Evolutionary conservation across 2,113 vertebrate genomes (phyloP).

Genomic region (Grammatotria lemairii): DNA sequence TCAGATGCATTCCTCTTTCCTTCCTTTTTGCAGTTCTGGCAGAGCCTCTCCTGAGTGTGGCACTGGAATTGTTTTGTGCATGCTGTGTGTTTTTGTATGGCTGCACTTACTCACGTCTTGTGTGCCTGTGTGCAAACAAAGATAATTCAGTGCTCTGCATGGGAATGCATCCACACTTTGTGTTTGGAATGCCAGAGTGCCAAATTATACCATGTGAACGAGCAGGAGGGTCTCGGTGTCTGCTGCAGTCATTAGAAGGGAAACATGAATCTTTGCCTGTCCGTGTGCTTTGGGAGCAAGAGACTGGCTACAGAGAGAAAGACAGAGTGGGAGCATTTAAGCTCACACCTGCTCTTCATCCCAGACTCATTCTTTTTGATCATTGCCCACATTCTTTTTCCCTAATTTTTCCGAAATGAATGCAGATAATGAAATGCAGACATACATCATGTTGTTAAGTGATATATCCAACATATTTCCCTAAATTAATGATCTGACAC

Average conservation of each 20-base stretch:
- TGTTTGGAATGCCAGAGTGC: constrained; percentile 22
- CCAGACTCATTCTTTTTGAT: not conserved
- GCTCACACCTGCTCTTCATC: constrained; percentile 13
- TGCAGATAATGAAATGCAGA: not conserved
- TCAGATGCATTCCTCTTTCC: constrained; percentile 24
- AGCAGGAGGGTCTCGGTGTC: constrained; percentile 9
- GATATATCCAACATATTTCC: not conserved
- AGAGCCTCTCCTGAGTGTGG: constrained; percentile 4
- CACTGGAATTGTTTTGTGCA: constrained; percentile 3
- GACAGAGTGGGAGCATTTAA: constrained; percentile 23
- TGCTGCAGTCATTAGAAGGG: constrained; percentile 26
- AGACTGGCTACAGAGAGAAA: not conserved
- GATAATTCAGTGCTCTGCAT: constrained; percentile 31
- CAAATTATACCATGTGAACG: constrained; percentile 36
- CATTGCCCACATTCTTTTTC: not conserved
- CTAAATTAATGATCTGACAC: not conserved
- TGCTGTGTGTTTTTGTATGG: not conserved
- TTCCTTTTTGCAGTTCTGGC: constrained; percentile 2
- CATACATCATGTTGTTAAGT: not conserved
- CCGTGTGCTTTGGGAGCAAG: constrained; percentile 8
- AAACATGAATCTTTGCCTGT: constrained; percentile 31
- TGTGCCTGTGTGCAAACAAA: constrained; percentile 45
- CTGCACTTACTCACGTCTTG: not conserved
- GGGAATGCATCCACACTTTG: constrained; percentile 23
- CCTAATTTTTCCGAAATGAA: not conserved